These are phyloP conservation scores for Elephantulus edwardii DNA, from an alignment of 2,113 vertebrate genomes.

Conservation along the genomic window DNA sequence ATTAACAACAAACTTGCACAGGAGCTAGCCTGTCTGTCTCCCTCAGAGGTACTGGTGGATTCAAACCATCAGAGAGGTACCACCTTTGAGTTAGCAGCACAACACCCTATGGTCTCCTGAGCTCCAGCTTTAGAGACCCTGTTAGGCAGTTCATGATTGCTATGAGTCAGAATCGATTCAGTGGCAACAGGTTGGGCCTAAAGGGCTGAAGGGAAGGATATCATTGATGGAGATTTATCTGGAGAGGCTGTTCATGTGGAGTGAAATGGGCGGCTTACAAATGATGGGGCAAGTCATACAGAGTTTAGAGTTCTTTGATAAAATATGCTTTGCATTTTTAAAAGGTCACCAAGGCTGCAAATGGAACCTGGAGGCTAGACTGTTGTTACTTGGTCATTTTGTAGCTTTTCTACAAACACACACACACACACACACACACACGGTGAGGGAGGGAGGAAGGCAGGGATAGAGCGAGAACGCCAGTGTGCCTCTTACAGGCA, in stretches of 20 bases:
- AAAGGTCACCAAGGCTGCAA: background rate
- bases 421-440: too few species aligned
- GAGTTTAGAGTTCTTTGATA: background rate
- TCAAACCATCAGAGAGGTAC: too few species aligned
- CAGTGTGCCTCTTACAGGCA: too few species aligned
- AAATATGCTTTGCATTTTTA: constrained; percentile 15
- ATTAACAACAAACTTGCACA: too few species aligned
- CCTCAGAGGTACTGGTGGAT: too few species aligned
- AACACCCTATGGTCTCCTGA: too few species aligned
- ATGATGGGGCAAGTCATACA: background rate
- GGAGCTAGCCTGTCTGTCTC: too few species aligned
- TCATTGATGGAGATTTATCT: background rate
- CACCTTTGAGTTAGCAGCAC: too few species aligned
- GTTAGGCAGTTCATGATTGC: background rate
- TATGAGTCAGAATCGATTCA: background rate
- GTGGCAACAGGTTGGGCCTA: background rate
- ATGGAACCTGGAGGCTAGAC: background rate
- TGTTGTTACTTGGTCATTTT: too few species aligned
- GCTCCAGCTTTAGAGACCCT: background rate
- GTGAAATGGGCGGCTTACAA: background rate
- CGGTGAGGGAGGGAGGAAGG: too few species aligned
- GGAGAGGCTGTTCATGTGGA: background rate
- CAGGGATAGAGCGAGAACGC: too few species aligned
- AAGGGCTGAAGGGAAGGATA: background rate
- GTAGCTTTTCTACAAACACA: too few species aligned